Evolutionary conservation across 2,797 vertebrate species (phyloP), one percentile per base, ranked within the genome.

Genomic region (Mus minutoides): DNA sequence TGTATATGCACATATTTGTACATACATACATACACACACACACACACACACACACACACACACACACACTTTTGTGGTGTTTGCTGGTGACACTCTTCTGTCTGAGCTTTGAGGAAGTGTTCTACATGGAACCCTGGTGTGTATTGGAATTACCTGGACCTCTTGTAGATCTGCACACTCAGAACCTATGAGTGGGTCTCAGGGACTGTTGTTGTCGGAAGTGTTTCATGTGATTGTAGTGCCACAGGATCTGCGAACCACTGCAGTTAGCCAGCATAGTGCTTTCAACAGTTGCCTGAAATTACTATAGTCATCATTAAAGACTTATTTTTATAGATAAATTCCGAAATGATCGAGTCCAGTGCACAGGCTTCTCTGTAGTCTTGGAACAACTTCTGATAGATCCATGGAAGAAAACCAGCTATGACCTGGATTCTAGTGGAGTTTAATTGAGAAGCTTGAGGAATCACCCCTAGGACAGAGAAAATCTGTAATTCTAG

Each of bases 311-410:
- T 76, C 34, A 92, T 22, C 24, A 75, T 56, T 52, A 3, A 76
- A 87, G 26, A 75, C 7, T 92, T 86, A 49, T 64, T 93, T 92
- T 84, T 14, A 73, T 5, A 80, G 26, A 90, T 34, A 43, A 94
- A 37, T 86, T 31, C 52, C 77, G 52, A 90, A 84, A 87, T 31
- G 6, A 94, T 58, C 37, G 52, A 52, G 14, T 40, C 67, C 49
- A 60, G 3, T 2, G 29, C 34, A 46, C 26, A 6, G 29, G 5
- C 43, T 60, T 80, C 37, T 14, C 69, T 58, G 17, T 34, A 43
- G 16, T 37, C 49, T 84, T 56, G 69, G 64, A 29, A 10, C 60
- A 46, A 86, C 17, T 76, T 79, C 62, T 88, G 58, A 22, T 82
- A 43, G 73, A 11, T 58, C 7, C 21, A 9, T 40, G 31, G 54